These are phyloP conservation scores for Phortica variegata DNA, from an alignment of 1,140 invertebrate genomes.

Conservation along the genomic window DNA sequence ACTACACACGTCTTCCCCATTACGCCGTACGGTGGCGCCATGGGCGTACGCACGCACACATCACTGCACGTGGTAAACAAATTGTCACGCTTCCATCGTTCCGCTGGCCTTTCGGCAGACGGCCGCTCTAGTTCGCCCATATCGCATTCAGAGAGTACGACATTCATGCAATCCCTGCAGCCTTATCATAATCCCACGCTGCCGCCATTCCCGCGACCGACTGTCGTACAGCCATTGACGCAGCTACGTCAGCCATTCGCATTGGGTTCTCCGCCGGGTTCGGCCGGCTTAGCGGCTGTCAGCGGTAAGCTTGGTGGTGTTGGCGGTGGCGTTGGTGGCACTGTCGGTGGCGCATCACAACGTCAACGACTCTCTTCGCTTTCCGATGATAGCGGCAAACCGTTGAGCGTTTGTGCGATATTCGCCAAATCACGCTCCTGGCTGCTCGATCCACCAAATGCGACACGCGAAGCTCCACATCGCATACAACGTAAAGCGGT, in stretches of 20 bases:
- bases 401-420: conserved; percentile 73
- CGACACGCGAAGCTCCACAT: conserved; percentile 56
- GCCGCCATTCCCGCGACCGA: conserved; percentile 85
- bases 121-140: conserved; percentile 77
- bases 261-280: conserved; percentile 55
- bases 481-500: conserved; percentile 61
- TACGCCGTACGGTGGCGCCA: conserved; percentile 92
- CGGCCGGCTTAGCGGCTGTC: conserved; percentile 12
- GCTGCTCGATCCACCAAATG: conserved; percentile 65
- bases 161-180: conserved; percentile 58
- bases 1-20: conserved; percentile 98
- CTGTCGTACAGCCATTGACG: conserved; percentile 74
- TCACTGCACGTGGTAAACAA: conserved; percentile 92
- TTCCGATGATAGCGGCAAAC: conserved; percentile 67
- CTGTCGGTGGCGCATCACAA: conserved; percentile 38
- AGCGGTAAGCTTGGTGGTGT: conserved; percentile 3
- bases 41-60: conserved; percentile 89
- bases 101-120: conserved; percentile 81
- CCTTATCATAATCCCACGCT: conserved; percentile 85
- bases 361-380: conserved; percentile 68
- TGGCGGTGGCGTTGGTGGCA: conserved; percentile 8
- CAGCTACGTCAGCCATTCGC: conserved; percentile 79
- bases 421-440: conserved; percentile 77
- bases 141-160: conserved; percentile 60
- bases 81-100: conserved; percentile 91